Evolutionary conservation across 2,797 vertebrate genomes (phyloP).

Genomic region (Sebastes elongatus): DNA sequence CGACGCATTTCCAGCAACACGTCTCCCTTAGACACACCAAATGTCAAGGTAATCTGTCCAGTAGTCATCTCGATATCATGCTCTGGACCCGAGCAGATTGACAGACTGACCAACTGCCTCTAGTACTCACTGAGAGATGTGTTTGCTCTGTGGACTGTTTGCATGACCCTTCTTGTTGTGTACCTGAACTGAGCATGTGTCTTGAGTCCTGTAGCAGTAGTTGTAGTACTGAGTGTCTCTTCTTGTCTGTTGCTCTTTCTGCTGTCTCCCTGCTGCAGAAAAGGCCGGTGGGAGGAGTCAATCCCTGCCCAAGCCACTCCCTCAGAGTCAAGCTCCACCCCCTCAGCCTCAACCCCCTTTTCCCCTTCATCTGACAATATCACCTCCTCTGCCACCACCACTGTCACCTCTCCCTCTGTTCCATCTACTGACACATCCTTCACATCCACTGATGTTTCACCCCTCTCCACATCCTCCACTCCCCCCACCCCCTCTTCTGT

Average conservation of each 20-base stretch:
- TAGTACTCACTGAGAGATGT: not conserved
- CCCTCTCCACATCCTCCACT: conserved; percentile 46
- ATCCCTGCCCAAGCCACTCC: conserved; percentile 81
- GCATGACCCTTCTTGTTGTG: conserved; percentile 52
- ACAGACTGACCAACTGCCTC: not conserved
- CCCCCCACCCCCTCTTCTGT: conserved; percentile 51
- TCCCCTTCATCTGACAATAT: conserved; percentile 63
- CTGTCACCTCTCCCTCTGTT: conserved; percentile 48
- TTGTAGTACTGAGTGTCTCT: conserved; percentile 77
- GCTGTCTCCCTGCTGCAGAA: conserved; percentile 82
- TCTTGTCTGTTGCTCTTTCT: conserved; percentile 80
- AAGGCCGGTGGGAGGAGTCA: conserved; percentile 83
- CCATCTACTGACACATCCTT: conserved; percentile 50
- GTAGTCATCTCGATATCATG: not conserved
- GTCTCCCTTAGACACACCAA: not conserved
- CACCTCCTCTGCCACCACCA: conserved; percentile 38
- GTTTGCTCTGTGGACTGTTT: conserved; percentile 44
- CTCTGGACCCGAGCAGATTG: not conserved
- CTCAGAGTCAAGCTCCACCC: conserved; percentile 73
- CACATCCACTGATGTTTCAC: conserved; percentile 38
- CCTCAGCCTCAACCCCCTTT: conserved; percentile 73
- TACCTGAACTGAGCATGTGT: conserved; percentile 62
- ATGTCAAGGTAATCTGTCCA: not conserved
- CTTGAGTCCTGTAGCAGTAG: conserved; percentile 64
- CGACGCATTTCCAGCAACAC: too few species aligned